Percentiles rank a stretch among this genome's conserved stretches.
Conservation (phyloP, 2,797 vertebrate genomes). For the Selene dorsalis region DNA sequence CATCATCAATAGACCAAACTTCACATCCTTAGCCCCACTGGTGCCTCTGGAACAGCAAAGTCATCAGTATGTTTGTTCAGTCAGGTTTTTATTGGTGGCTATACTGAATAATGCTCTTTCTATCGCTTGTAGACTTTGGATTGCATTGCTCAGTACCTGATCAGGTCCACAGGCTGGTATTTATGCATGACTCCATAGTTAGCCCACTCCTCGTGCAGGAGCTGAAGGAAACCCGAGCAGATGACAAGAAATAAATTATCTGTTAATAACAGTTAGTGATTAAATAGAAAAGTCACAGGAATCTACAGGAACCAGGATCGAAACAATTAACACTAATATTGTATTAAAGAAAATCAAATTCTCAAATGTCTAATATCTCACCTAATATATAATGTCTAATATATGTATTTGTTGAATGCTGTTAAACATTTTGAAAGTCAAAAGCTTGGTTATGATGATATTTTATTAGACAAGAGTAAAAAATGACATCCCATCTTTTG, state of each 20-base stretch:
- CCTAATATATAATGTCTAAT: neutral
- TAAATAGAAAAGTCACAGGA: neutral
- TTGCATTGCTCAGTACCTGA: slow-evolving; percentile 86
- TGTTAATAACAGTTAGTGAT: neutral
- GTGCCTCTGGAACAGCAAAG: neutral
- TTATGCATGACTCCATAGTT: slow-evolving; percentile 97
- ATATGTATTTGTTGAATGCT: neutral
- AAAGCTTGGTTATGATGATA: neutral
- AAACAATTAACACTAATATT: neutral
- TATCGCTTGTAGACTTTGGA: neutral
- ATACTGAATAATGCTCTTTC: neutral
- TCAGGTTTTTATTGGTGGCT: neutral
- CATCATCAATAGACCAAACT: neutral
- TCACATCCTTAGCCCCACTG: neutral
- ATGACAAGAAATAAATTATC: slow-evolving; percentile 7
- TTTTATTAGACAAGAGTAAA: neutral
- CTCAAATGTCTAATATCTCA: neutral
- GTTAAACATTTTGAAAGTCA: neutral
- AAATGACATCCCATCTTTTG: neutral
- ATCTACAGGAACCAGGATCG: neutral
- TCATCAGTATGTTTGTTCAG: neutral
- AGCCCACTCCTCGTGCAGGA: slow-evolving; percentile 97
- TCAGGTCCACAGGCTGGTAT: slow-evolving; percentile 96
- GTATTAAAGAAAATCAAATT: neutral
- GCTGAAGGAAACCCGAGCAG: slow-evolving; percentile 76